Evolutionary conservation across 2,888 invertebrate species (phyloP).

Genomic region (Drosophila sordidapex): DNA sequence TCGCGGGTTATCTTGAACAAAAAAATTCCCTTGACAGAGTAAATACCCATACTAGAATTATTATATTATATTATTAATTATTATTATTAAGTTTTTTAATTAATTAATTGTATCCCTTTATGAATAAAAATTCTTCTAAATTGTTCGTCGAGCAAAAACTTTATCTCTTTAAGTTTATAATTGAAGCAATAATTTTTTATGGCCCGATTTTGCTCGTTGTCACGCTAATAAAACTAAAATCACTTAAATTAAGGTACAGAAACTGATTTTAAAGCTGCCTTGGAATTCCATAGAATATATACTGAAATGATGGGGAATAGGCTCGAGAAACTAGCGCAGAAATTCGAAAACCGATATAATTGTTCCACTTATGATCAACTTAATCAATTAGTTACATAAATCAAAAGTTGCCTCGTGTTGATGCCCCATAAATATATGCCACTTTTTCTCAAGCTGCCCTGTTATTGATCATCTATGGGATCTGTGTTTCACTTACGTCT

Average conservation of each 20-base stretch:
- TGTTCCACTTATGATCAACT: no score
- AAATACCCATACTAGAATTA: background rate
- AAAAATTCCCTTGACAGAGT: background rate
- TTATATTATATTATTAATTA: background rate
- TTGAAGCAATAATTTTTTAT: background rate
- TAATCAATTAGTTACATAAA: no score
- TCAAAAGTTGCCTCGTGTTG: background rate
- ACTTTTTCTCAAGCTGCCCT: background rate
- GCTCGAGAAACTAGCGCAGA: no score
- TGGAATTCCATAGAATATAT: no score
- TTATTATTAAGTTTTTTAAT: no score
- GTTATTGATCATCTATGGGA: no score
- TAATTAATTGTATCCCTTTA: no score
- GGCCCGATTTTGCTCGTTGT: background rate
- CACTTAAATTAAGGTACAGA: background rate
- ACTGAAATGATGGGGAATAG: no score
- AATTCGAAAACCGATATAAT: no score
- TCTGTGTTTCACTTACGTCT: conserved; percentile 61
- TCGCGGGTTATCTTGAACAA: background rate
- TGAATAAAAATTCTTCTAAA: no score
- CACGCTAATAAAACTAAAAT: background rate
- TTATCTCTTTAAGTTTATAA: background rate
- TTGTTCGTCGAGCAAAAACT: no score
- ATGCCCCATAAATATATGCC: background rate
- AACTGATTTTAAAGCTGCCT: no score